Base-by-base conservation (phyloP, 1,140 invertebrate genomes). In the Adoxophyes honmai region DNA sequence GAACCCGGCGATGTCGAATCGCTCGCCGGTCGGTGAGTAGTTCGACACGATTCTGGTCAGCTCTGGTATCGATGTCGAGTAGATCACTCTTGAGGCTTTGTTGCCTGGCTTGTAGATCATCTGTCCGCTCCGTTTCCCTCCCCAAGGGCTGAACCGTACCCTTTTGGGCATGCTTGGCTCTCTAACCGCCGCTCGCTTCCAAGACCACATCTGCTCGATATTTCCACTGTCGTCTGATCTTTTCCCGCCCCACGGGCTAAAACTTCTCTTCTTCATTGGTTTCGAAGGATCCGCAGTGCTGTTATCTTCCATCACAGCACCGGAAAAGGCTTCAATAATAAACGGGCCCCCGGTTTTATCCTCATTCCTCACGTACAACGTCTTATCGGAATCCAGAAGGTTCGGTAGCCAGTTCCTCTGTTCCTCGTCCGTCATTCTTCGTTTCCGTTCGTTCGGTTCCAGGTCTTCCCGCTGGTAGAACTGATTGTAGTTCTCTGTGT, bases 181-280 rank as follows among this genome's bases (percentile, higher is more conserved):
- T 52, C 79, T 64, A 3, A 78, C 59, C 0, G 65, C 18, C 2
- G 76, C 64, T 8, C 81, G 65, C 61, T 83, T 85, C 85, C 85
- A 88, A 1, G 78, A 71, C 83, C 81, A 86, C 73, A 73, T 86
- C 8, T 78, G 70, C 28, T 82, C 81, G 0, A 75, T 56, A 6
- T 56, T 73, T 0, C 68, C 15, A 7, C 68, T 72, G n/a, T 70
- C 68, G 13, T 70, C 68, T 34, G 42, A 5, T 18, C 85, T 58
- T 52, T 88, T 88, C 3, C 86, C 86, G 4, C 86, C 86, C 86
- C 86, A 88, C 0, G 86, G 86, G 21, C 83, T 88, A 34, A 88
- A 88, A 57, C 73, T 84, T 39, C 69, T 78, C 57, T 86, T 88
- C 6, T 82, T 76, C 18, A 64, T 54, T 0, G 68, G 53, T 7